A percentile compares a stretch with the other conserved stretches of the same genome.
Conservation (phyloP, 2,888 invertebrate species). For the Drosophila quinaria region DNA sequence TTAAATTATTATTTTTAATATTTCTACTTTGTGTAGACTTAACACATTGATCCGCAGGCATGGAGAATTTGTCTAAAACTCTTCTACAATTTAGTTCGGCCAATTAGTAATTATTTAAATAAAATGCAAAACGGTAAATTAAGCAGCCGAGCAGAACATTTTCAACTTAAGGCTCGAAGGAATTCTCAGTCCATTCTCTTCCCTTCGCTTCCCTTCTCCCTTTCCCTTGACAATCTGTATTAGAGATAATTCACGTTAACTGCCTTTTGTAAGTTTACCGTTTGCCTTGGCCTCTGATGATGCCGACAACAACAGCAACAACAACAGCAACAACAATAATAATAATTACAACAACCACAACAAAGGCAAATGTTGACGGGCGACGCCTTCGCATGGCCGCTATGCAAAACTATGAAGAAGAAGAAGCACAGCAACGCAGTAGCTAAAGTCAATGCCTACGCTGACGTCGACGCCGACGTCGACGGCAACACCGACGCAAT, state of each 20-base stretch:
- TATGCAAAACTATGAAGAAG: slow-evolving; percentile 55
- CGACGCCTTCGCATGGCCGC: slow-evolving; percentile 74
- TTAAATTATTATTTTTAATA: no score
- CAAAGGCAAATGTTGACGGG: slow-evolving; percentile 59
- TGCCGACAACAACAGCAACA: slow-evolving; percentile 59
- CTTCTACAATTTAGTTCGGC: slow-evolving; percentile 36
- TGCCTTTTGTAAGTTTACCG: slow-evolving; percentile 65
- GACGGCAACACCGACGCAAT: slow-evolving; percentile 57
- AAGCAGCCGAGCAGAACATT: slow-evolving; percentile 69
- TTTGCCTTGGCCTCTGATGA: slow-evolving; percentile 65
- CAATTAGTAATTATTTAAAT: slow-evolving; percentile 77
- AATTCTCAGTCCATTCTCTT: slow-evolving; percentile 11
- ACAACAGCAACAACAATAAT: background rate
- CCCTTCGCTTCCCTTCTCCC: background rate
- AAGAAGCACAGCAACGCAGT: slow-evolving; percentile 11
- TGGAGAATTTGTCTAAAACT: slow-evolving; percentile 5
- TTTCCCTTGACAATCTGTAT: background rate
- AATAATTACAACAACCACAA: background rate
- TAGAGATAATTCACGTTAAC: slow-evolving; percentile 42
- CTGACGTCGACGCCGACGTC: slow-evolving; percentile 23
- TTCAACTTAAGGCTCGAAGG: slow-evolving; percentile 58
- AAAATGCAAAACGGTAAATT: slow-evolving; percentile 71
- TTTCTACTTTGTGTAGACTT: background rate
- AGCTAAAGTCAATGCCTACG: slow-evolving; percentile 13
- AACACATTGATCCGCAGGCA: slow-evolving; percentile 1